Conservation (phyloP, 2,888 invertebrate species). For the Xylophagus ater region DNA sequence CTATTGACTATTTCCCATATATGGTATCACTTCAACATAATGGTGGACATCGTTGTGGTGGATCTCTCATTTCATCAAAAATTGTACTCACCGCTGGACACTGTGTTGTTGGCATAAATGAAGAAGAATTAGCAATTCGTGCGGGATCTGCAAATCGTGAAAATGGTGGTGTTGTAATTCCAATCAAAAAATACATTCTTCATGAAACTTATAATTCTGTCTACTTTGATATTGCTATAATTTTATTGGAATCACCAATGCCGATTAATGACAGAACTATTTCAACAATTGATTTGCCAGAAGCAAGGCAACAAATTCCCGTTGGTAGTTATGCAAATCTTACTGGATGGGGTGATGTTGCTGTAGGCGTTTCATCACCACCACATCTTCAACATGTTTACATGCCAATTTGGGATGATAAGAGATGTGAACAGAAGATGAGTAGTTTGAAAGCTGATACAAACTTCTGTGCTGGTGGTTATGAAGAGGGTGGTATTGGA, state of each 20-base stretch:
- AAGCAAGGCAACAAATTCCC: neutral
- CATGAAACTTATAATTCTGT: neutral
- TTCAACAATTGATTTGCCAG: neutral
- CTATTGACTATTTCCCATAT: no score
- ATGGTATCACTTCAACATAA: no score
- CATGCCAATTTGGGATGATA: neutral
- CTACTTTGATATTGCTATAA: neutral
- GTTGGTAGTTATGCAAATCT: no score
- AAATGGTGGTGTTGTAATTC: neutral
- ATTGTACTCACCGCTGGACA: no score
- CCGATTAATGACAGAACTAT: neutral
- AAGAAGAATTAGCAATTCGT: neutral
- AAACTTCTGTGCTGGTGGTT: neutral
- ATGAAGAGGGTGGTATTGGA: neutral
- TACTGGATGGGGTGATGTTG: neutral
- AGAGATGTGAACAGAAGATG: no score
- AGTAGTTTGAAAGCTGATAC: no score
- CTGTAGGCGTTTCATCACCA: neutral
- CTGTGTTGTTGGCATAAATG: no score
- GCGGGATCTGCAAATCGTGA: neutral
- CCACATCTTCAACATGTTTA: neutral
- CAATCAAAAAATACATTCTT: neutral
- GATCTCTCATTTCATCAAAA: no score
- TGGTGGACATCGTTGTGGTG: no score
- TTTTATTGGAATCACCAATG: neutral